These are phyloP conservation scores for Clunio marinus DNA, from an alignment of 2,888 invertebrate species.

Conservation along the genomic window DNA sequence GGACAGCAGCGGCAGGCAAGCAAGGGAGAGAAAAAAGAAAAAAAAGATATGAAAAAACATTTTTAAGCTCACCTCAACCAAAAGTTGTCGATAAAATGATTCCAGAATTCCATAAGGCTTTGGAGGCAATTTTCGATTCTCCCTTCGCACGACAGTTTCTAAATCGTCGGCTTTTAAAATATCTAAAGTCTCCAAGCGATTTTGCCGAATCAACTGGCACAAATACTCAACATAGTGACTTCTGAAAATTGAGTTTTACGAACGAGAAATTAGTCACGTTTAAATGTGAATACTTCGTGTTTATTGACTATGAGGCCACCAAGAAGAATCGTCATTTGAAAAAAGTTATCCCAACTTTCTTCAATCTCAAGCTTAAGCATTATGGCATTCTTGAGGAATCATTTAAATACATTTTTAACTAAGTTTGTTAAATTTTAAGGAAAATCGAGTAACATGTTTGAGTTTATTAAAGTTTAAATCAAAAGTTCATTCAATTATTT, in stretches of 20 bases:
- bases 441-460: too few species aligned
- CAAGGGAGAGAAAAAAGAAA: conserved; percentile 32
- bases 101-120: conserved; percentile 71
- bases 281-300: too few species aligned
- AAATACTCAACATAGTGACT: conserved; percentile 88
- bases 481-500: too few species aligned
- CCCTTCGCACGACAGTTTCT: conserved; percentile 72
- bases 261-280: conserved; percentile 16
- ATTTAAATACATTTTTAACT: too few species aligned
- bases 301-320: too few species aligned
- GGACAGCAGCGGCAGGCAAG: neutral
- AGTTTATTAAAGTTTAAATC: too few species aligned
- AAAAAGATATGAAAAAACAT: conserved; percentile 36
- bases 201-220: conserved; percentile 67
- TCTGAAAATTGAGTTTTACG: conserved; percentile 55
- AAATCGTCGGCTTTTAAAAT: conserved; percentile 76
- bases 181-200: conserved; percentile 70
- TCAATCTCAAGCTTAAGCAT: conserved; percentile 30
- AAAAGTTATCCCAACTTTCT: neutral
- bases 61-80: conserved; percentile 31
- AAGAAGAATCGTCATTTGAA: neutral
- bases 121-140: conserved; percentile 67
- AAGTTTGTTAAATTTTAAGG: too few species aligned
- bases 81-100: conserved; percentile 57
- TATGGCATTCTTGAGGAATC: conserved; percentile 26